phyloP scores from a whole-genome alignment of 1,140 invertebrate species.

The Hormaphis cornu region DNA sequence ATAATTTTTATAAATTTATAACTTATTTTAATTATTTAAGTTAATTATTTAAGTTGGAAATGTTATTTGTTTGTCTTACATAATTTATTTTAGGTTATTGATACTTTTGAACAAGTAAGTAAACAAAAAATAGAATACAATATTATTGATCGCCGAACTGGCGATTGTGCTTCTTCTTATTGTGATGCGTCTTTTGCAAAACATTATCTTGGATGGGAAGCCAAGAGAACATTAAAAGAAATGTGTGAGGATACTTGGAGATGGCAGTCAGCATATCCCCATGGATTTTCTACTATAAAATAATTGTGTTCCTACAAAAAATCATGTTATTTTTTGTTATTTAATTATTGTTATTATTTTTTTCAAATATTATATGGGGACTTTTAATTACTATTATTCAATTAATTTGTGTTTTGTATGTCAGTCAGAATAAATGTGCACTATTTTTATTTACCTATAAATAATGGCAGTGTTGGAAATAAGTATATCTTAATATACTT shows the following conservation, averaged over 20 bases:
- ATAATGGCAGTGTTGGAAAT: too few species aligned
- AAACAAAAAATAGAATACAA: conserved; percentile 64
- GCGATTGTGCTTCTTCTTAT: conserved; percentile 82
- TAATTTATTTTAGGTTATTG: conserved; percentile 50
- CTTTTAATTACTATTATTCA: neutral
- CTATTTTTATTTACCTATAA: too few species aligned
- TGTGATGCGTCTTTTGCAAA: conserved; percentile 69
- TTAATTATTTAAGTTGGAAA: too few species aligned
- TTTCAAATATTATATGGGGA: neutral
- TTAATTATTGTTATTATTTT: neutral
- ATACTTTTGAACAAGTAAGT: conserved; percentile 73
- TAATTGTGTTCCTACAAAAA: neutral
- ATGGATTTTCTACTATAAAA: conserved; percentile 51
- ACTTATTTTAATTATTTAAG: neutral
- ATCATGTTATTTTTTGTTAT: neutral
- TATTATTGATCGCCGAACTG: conserved; percentile 61
- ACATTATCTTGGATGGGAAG: conserved; percentile 71
- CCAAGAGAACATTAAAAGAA: conserved; percentile 63
- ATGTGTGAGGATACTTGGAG: conserved; percentile 93
- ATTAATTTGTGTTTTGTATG: neutral
- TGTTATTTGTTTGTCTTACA: neutral
- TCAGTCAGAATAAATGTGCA: too few species aligned
- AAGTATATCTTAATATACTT: too few species aligned
- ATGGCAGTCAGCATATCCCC: conserved; percentile 82
- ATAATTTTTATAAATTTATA: too few species aligned